Evolutionary conservation across 2,797 vertebrate species (phyloP).

Genomic region (Pangasius krempfi): DNA sequence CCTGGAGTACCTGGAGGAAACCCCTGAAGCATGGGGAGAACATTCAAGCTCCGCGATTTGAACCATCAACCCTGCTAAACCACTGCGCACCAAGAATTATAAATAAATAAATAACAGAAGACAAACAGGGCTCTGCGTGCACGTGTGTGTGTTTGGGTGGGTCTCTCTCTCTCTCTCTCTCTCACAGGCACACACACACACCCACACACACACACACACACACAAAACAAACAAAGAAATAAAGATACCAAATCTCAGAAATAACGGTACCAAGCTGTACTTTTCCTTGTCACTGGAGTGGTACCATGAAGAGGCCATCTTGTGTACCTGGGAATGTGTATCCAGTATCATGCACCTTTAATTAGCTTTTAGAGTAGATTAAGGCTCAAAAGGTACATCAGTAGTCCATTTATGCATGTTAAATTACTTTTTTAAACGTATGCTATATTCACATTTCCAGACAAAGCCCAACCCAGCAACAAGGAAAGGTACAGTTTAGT

Average conservation of each 20-base stretch:
- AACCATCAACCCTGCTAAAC: too few relatives aligned
- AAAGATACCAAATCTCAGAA: not conserved
- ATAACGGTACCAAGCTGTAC: not conserved
- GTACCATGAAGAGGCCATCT: not conserved
- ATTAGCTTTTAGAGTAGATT: not conserved
- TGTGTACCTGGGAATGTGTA: not conserved
- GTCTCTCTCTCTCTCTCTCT: not conserved
- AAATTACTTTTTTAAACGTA: not conserved
- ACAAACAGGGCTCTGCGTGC: too few relatives aligned
- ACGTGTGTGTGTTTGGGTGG: too few relatives aligned
- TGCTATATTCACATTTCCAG: not conserved
- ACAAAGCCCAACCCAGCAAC: not conserved
- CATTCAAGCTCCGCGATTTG: too few relatives aligned
- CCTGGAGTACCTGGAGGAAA: too few relatives aligned
- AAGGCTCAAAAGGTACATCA: not conserved
- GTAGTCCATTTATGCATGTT: not conserved
- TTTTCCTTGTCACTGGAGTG: not conserved
- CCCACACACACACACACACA: not conserved
- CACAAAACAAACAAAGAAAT: not conserved
- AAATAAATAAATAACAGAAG: too few relatives aligned
- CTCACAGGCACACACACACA: not conserved
- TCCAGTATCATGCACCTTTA: not conserved
- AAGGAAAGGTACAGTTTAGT: not conserved
- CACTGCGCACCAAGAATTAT: too few relatives aligned
- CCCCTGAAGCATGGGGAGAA: too few relatives aligned